Evolutionary conservation across 2,113 vertebrate species (phyloP).

Genomic region (Bos indicus): DNA sequence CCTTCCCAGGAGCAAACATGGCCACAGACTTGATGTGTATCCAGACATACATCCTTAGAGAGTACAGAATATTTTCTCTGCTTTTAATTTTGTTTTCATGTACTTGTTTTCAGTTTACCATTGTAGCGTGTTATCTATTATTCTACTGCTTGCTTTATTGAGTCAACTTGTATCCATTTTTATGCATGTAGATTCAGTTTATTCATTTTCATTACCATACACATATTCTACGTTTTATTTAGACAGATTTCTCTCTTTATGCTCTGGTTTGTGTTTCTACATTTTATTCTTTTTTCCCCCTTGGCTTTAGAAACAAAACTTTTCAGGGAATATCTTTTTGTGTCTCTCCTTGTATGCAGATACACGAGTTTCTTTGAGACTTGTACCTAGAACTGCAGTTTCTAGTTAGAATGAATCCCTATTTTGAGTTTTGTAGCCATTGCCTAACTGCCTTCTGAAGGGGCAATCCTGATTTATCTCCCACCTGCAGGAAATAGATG

Average conservation of each 20-base stretch:
- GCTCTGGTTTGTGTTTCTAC: neutral
- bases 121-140: neutral
- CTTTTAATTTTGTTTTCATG: neutral
- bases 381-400: neutral
- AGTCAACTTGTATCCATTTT: neutral
- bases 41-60: neutral
- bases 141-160: neutral
- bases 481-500: no score
- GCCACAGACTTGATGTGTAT: neutral
- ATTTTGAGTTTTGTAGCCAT: neutral
- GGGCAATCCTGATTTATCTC: neutral
- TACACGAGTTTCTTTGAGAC: neutral
- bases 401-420: neutral
- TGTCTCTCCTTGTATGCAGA: neutral
- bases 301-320: neutral
- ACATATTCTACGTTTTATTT: neutral
- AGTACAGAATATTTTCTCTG: neutral
- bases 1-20: neutral
- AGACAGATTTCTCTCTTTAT: neutral
- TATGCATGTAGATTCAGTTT: neutral
- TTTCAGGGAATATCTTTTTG: neutral
- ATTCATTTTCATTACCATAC: neutral
- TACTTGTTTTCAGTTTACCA: neutral
- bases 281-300: neutral
- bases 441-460: neutral